These are phyloP conservation scores for Lagopus muta DNA, from an alignment of 2,113 vertebrate species.

Conservation along the genomic window DNA sequence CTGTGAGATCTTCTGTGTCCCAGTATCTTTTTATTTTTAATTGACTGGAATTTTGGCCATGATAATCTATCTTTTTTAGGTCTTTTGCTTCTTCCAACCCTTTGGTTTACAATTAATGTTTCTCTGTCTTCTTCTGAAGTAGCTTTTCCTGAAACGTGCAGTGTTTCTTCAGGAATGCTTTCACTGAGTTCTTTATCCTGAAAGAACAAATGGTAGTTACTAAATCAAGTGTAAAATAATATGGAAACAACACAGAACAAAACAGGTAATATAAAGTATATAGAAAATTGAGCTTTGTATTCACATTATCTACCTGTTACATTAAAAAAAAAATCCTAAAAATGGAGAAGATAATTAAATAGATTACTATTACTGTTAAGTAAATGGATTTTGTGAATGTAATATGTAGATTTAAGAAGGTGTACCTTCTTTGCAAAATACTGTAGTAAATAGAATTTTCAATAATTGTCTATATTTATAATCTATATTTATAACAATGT, in stretches of 20 bases:
- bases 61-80: constrained; percentile 78
- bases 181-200: constrained; percentile 59
- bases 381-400: not conserved
- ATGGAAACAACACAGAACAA: not conserved
- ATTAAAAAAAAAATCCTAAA: not conserved
- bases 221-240: not conserved
- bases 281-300: not conserved
- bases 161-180: constrained; percentile 42
- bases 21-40: constrained; percentile 61
- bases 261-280: not conserved
- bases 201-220: not conserved
- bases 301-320: not conserved
- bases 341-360: not conserved
- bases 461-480: not conserved
- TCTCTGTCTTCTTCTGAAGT: constrained; percentile 70
- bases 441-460: not conserved
- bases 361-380: not conserved
- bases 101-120: constrained; percentile 62
- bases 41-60: constrained; percentile 81
- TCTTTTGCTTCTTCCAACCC: constrained; percentile 61
- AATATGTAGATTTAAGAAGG: not conserved
- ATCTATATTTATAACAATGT: not conserved
- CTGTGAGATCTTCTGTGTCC: constrained; percentile 80
- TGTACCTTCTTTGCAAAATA: not conserved
- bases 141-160: constrained; percentile 47